Conservation (phyloP, 2,888 invertebrate species). For the Pachliopta kotzebuea region DNA sequence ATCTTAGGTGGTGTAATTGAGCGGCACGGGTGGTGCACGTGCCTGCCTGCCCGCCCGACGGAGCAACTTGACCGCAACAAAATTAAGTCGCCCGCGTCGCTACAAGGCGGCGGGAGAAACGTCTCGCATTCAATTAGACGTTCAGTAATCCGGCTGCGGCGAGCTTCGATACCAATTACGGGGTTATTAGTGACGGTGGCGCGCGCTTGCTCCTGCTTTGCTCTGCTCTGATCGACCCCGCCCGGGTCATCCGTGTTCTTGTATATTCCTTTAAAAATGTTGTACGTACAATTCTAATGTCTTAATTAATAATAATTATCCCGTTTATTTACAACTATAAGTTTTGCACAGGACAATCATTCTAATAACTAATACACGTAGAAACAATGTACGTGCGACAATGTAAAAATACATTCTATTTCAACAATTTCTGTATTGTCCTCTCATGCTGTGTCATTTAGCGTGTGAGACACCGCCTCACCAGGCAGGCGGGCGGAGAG, state of each 20-base stretch:
- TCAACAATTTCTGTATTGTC: slow-evolving; percentile 7
- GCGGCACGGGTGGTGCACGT: slow-evolving; percentile 49
- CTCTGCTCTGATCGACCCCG: slow-evolving; percentile 36
- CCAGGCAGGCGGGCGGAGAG: too few species aligned
- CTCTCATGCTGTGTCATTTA: slow-evolving; percentile 47
- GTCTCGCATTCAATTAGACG: slow-evolving; percentile 80
- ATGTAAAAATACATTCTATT: slow-evolving; percentile 3
- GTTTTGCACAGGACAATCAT: too few species aligned
- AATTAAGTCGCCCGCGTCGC: slow-evolving; percentile 59
- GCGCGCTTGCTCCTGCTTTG: slow-evolving; percentile 42
- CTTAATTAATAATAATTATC: too few species aligned
- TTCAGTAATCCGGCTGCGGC: slow-evolving; percentile 77
- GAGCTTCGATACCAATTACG: slow-evolving; percentile 80
- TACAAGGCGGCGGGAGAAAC: slow-evolving; percentile 50
- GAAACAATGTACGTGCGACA: neutral
- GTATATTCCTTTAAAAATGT: slow-evolving; percentile 23
- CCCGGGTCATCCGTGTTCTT: slow-evolving; percentile 38
- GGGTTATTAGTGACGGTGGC: slow-evolving; percentile 75
- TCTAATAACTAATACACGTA: too few species aligned
- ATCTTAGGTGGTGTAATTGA: slow-evolving; percentile 66
- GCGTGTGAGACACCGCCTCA: slow-evolving; percentile 31
- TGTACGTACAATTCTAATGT: neutral
- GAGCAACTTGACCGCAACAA: slow-evolving; percentile 72
- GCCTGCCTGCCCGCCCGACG: slow-evolving; percentile 66
- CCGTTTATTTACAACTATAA: too few species aligned